Evolutionary conservation across 2,113 vertebrate species (phyloP).

Genomic region (Chlamydotis undulata): DNA sequence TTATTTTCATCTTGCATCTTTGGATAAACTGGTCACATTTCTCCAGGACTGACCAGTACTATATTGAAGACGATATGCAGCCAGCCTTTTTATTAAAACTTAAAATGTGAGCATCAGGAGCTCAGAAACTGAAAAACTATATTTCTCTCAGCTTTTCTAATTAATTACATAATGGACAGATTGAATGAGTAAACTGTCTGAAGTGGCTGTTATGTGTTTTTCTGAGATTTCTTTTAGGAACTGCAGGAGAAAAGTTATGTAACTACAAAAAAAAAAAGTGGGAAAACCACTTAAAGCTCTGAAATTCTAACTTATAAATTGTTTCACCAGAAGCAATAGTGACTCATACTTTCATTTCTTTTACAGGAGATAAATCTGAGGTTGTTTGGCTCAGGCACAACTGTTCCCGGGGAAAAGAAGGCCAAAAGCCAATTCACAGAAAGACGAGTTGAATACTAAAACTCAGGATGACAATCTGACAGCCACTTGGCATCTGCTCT

Average conservation of each 20-base stretch:
- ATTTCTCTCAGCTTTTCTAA: slow-evolving; percentile 36
- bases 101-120: not conserved
- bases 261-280: not conserved
- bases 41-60: not conserved
- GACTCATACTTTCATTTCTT: slow-evolving; percentile 20
- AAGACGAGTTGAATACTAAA: slow-evolving; percentile 29
- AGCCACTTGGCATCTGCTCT: slow-evolving; percentile 68
- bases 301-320: not conserved
- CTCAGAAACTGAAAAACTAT: not conserved
- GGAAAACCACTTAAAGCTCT: not conserved
- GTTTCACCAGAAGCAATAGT: slow-evolving; percentile 17
- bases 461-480: slow-evolving; percentile 63
- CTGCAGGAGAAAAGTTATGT: not conserved
- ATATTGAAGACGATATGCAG: not conserved
- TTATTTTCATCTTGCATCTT: not conserved
- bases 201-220: not conserved
- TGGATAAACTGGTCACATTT: not conserved
- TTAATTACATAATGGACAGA: slow-evolving; percentile 43
- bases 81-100: not conserved
- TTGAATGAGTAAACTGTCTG: slow-evolving; percentile 33
- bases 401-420: slow-evolving; percentile 1
- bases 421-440: slow-evolving; percentile 60
- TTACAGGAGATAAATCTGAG: slow-evolving; percentile 31
- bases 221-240: not conserved
- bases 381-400: slow-evolving; percentile 17